These are phyloP conservation scores for Coturnix japonica DNA, from an alignment of 2,113 vertebrate genomes.

Conservation along the genomic window DNA sequence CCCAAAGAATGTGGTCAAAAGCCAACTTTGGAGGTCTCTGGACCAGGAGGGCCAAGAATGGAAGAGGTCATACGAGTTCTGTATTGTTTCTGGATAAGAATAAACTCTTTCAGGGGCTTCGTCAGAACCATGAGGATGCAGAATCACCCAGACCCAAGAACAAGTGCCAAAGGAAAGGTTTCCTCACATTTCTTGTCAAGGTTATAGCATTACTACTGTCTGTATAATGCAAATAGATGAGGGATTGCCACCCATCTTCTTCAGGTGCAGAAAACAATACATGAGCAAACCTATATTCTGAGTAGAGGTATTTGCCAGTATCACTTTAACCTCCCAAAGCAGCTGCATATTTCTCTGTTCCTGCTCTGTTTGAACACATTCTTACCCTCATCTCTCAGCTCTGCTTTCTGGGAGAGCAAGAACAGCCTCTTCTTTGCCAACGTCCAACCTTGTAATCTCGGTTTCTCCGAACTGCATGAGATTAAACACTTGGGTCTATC, in stretches of 20 bases:
- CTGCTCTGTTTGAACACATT: not conserved
- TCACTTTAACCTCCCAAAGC: not conserved
- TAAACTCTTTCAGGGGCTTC: not conserved
- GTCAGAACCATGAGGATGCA: too few relatives aligned
- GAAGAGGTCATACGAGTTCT: not conserved
- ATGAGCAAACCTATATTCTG: not conserved
- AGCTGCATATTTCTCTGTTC: not conserved
- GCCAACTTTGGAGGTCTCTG: not conserved
- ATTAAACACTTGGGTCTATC: conserved; percentile 17
- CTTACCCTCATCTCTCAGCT: not conserved
- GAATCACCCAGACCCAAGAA: not conserved
- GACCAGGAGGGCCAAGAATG: not conserved
- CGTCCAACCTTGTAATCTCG: not conserved
- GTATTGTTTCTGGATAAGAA: not conserved
- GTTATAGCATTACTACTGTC: not conserved
- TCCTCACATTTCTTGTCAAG: not conserved
- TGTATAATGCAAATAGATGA: not conserved
- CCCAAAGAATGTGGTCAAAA: not conserved
- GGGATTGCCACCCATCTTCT: not conserved
- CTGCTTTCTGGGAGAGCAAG: not conserved
- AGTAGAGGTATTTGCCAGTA: not conserved
- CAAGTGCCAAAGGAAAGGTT: not conserved
- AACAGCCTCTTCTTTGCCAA: not conserved
- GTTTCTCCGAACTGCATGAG: not conserved
- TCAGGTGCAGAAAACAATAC: not conserved